These are phyloP conservation scores for Aphelinus atriplicis DNA, from an alignment of 1,140 invertebrate genomes.

Conservation along the genomic window DNA sequence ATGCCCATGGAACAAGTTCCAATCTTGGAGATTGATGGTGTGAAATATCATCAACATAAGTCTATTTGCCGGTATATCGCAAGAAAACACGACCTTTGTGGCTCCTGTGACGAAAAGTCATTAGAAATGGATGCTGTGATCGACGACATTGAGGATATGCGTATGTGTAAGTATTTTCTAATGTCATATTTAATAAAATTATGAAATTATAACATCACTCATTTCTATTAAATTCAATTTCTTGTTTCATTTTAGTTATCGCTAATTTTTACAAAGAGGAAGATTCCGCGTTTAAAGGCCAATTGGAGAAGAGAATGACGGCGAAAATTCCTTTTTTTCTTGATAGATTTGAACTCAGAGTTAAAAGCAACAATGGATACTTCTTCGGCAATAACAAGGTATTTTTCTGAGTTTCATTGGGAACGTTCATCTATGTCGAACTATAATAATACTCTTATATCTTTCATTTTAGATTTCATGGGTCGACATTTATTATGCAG, in stretches of 20 bases:
- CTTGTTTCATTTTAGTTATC: constrained; percentile 22
- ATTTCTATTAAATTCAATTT: neutral
- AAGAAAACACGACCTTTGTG: constrained; percentile 51
- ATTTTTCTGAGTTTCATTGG: constrained; percentile 9
- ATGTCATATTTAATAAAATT: neutral
- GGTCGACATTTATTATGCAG: constrained; percentile 61
- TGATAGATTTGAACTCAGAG: constrained; percentile 61
- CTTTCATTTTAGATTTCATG: constrained; percentile 57
- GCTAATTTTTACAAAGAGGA: constrained; percentile 43
- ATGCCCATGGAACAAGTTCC: constrained; percentile 56
- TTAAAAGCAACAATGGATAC: constrained; percentile 61
- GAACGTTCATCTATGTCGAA: neutral
- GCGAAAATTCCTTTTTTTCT: constrained; percentile 56
- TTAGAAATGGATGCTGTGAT: constrained; percentile 49
- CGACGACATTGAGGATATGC: constrained; percentile 51
- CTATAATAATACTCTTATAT: constrained; percentile 7
- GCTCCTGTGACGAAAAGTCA: constrained; percentile 47
- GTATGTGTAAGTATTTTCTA: constrained; percentile 47
- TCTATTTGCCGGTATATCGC: constrained; percentile 55
- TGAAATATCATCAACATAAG: constrained; percentile 51
- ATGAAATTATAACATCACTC: neutral
- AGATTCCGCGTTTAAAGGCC: constrained; percentile 46
- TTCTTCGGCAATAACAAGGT: constrained; percentile 66
- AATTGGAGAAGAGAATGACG: constrained; percentile 49
- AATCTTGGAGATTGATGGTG: constrained; percentile 52